Base-by-base conservation (phyloP, 2,113 vertebrate species). In the Channa maculata region DNA sequence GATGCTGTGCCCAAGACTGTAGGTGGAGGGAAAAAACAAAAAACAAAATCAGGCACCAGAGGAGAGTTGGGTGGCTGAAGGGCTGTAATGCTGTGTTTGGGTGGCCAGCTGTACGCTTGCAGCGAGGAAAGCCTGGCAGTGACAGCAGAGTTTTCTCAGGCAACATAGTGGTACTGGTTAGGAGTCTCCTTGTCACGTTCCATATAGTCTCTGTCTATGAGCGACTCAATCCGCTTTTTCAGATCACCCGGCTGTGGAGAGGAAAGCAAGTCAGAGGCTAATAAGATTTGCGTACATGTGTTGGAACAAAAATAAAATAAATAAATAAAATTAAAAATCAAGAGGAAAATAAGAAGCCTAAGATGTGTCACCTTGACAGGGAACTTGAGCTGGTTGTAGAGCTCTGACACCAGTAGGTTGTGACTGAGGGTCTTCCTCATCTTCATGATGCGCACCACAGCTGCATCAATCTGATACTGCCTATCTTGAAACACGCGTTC, bases 191-290 rank as follows among this genome's bases (percentile, higher is more conserved):
- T 97, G 89, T 99, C 97, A 55, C 97, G 94, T 80, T 99, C 97
- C 98, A 99, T 98, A 89, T 98, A 99, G 93, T 99, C 97, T 94
- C 98, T 95, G 87, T 99, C 97, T 85, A 99, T 99, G 65, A 99
- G 96, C 9, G 97, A 99, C 90, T 99, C 97, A 8, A 99, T 97
- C 60, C 97, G 94, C 90, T 99, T 99, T 93, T 99, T 99, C 90
- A 99, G 93, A 82, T 98, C 97, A 65, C 96, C 97, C 75, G 97
- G 96, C 97, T 99, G 84, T 8, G 46, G 49, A 82, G 39, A 72
- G 39, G 53, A 53, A 37, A 64, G n/a, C 1, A 49, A 63, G 38
- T 46, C 12, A 53, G 12, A 59, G 10, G 5, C 2, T 33, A 9
- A 15, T 48, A 11, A 65, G 39, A 8, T 74, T 13, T n/a, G 5